Evolutionary conservation across 2,113 vertebrate species (phyloP).

Genomic region (Psilopsiagon aymara): DNA sequence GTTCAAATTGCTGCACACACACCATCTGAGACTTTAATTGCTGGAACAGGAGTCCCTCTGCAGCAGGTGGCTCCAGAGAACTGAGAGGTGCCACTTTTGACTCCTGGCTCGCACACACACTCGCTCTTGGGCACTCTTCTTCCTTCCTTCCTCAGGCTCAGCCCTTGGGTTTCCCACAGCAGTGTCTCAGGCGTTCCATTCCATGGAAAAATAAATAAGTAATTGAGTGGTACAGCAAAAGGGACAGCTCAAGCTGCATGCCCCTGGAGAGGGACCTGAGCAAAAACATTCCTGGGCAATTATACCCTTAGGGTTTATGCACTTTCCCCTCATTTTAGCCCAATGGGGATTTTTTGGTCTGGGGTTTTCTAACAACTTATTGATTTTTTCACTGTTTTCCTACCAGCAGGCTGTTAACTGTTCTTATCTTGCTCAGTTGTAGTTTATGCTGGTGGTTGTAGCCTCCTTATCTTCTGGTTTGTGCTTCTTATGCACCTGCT

Average conservation of each 20-base stretch:
- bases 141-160: not conserved
- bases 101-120: not conserved
- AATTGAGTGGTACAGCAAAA: not conserved
- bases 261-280: not conserved
- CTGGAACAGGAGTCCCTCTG: not conserved
- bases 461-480: not conserved
- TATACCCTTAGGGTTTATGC: not conserved
- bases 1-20: too few species aligned
- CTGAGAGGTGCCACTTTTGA: not conserved
- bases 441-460: not conserved
- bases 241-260: not conserved
- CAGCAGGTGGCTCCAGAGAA: not conserved
- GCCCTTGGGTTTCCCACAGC: not conserved
- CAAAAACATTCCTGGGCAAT: not conserved
- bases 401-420: not conserved
- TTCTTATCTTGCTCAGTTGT: not conserved
- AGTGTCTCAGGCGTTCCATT: not conserved
- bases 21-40: not conserved
- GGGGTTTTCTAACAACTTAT: not conserved
- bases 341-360: not conserved
- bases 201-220: not conserved
- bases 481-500: not conserved
- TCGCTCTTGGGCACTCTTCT: not conserved
- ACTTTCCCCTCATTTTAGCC: not conserved
- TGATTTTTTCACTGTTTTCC: not conserved